Evolutionary conservation across 2,797 vertebrate genomes (phyloP), one percentile per base, ranked within the genome.

Genomic region (Phaenicophaeus curvirostris): DNA sequence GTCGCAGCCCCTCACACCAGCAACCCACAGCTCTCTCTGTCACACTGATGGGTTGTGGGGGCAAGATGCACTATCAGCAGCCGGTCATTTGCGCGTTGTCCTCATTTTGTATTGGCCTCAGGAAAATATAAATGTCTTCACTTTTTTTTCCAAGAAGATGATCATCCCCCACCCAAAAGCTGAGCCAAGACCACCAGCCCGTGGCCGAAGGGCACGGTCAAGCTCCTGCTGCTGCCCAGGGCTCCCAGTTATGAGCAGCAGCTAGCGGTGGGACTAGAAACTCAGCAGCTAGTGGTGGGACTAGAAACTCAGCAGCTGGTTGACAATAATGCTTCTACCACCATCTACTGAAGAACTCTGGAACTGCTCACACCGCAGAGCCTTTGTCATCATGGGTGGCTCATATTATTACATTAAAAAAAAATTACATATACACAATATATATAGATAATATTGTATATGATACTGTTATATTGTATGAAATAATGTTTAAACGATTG

Each of bases 271-370:
- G 48, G 48, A 39, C 39, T 11, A 50, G 58, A 11, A 87, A 21
- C n/a, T n/a, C 41, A 42, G 41, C 41, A 42, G 41, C 15, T 42
- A 7, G 42, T 14, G 0, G 12, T 15, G n/a, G 48, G 54, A 39
- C 39, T 11, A 50, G 58, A 13, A 87, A 21, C 51, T 6, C 54
- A 4, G 58, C 0, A 4, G 16, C 46, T 8, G 0, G 4, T 8
- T 5, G 6, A 57, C 1, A 17, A 14, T 10, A 5, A 11, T 25
- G 80, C 41, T 69, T 90, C 80, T 86, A 89, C 93, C 95, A 96
- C 97, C 97, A 93, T 14, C 97, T 97, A 10, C 16, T 63, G 97
- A 54, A 80, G 24, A 20, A 48, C 30, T 72, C n/a, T 41, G 28
- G 84, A 87, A 96, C 15, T 77, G 25, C 91, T 10, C 7, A 28